Base-by-base conservation (phyloP, 2,113 vertebrate genomes). In the Siniperca knerii region DNA sequence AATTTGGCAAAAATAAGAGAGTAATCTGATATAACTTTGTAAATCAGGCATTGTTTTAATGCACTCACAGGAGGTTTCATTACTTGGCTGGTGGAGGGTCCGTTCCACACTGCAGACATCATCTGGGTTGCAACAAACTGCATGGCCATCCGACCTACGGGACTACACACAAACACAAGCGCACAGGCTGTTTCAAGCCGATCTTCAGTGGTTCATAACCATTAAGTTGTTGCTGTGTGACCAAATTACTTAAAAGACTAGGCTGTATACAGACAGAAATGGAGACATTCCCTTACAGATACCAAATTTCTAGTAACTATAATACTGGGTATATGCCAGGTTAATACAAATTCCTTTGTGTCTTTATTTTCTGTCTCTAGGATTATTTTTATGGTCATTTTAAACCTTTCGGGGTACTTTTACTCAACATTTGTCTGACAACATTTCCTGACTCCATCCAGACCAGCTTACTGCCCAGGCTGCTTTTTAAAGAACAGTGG, bases 111-210 rank as follows among this genome's bases (percentile, higher is more conserved):
- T 25, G 96, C 73, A 6, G 98, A 97, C 67, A 97, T 97, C 94
- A 99, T 96, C 79, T 99, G 98, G 8, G 98, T 91, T 1, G 97
- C 96, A n/a, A 99, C 98, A 85, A 98, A 96, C 94, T 98, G 97
- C 29, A 97, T 96, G 37, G 98, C 98, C 98, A 99, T 99, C 83
- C 97, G 97, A 82, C 97, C 96, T 86, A 98, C 96, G 3, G 97
- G 96, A 69, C 98, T 99, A 7, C 50, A 92, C 44, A 91, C 77
- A 88, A 1, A 84, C 18, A 71, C 61, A 42, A 11, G 64, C 21
- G 76, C n/a, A 20, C 2, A 37, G 4, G 0, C 7, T 2, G 35
- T 35, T 67, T 74, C 8, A 40, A 48, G 42, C 8, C 12, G 2
- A 23, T 16, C 6, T 4, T 67, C 33, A 46, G 1, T 2, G 21